Evolutionary conservation across 2,888 invertebrate genomes (phyloP).

Genomic region (Tiliacea citrago): DNA sequence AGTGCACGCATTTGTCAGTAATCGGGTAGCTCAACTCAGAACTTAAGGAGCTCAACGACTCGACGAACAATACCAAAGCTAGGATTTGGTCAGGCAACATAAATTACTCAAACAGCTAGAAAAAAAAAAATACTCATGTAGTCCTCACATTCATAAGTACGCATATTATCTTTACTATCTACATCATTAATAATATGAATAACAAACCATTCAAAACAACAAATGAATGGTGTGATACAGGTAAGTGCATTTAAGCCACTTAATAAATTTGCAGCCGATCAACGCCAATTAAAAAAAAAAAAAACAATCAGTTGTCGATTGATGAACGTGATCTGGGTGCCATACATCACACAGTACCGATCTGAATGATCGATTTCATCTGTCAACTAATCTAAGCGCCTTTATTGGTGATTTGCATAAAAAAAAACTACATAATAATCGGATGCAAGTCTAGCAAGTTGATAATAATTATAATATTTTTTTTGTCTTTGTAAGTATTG

Average conservation of each 20-base stretch:
- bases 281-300: no score
- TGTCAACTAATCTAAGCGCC: neutral
- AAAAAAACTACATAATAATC: neutral
- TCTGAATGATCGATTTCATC: conserved; percentile 1
- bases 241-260: conserved; percentile 28
- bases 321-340: neutral
- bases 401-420: no score
- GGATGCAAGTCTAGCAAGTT: neutral
- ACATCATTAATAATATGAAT: conserved; percentile 6
- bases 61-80: neutral
- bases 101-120: neutral
- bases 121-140: neutral
- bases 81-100: neutral
- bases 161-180: conserved; percentile 6
- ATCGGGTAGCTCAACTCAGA: neutral
- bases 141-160: neutral
- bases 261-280: conserved; percentile 26
- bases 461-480: neutral
- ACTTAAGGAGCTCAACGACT: neutral
- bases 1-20: neutral
- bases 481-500: neutral
- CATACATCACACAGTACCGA: neutral
- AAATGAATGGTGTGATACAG: conserved; percentile 27
- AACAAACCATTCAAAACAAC: conserved; percentile 25
- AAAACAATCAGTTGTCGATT: conserved; percentile 1